A percentile compares a stretch with the other conserved stretches of the same genome.
These are phyloP conservation scores for Leptinotarsa juncta DNA, from an alignment of 2,888 invertebrate species.

Conservation along the genomic window DNA sequence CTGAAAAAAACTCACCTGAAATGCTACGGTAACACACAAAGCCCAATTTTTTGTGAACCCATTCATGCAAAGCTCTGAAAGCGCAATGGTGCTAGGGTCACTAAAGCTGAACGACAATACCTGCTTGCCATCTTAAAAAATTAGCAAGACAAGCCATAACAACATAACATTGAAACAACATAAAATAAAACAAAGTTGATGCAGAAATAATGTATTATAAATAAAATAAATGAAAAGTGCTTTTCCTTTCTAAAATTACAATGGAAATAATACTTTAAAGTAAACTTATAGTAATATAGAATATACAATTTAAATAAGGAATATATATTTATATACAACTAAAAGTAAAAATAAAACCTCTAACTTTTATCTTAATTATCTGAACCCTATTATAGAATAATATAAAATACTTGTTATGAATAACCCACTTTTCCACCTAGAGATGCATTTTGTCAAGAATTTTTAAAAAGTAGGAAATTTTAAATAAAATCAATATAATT, in stretches of 20 bases:
- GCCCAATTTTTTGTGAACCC: neutral
- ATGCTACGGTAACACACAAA: neutral
- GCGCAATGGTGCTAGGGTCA: constrained; percentile 23
- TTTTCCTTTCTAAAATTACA: constrained; percentile 33
- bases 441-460: neutral
- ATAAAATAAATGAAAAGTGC: constrained; percentile 36
- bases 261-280: constrained; percentile 32
- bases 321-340: constrained; percentile 31
- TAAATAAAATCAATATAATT: too few relatives aligned
- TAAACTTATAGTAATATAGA: constrained; percentile 34
- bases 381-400: constrained; percentile 5
- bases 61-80: constrained; percentile 27
- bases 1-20: constrained; percentile 17
- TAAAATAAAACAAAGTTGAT: constrained; percentile 40
- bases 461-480: too few relatives aligned
- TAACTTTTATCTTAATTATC: neutral
- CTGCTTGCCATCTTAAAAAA: neutral
- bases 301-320: constrained; percentile 23
- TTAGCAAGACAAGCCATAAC: constrained; percentile 13
- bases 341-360: constrained; percentile 21
- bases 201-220: constrained; percentile 43
- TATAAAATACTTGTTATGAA: constrained; percentile 11
- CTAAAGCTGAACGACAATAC: constrained; percentile 3
- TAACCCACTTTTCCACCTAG: neutral
- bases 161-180: constrained; percentile 18